Percentiles rank a stretch among this genome's conserved stretches.
Evolutionary conservation across 2,113 vertebrate genomes (phyloP).

Genomic region (Thalassoma bifasciatum): DNA sequence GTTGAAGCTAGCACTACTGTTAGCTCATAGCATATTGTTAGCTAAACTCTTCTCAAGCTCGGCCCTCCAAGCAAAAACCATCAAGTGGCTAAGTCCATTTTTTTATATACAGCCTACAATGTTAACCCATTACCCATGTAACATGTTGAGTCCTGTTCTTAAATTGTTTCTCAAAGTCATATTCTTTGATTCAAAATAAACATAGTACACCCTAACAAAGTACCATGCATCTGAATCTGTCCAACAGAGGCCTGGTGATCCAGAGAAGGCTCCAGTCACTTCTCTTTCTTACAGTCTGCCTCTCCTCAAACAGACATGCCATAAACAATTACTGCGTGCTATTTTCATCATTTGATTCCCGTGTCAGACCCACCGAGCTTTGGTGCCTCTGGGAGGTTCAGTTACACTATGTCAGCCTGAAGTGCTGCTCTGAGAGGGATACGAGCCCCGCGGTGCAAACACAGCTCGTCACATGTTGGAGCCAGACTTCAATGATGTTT

Average conservation of each 20-base stretch:
- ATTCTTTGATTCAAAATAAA: too few species aligned
- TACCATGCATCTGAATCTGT: conserved; percentile 6
- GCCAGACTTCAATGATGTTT: conserved; percentile 16
- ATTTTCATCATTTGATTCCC: conserved; percentile 19
- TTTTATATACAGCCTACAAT: neutral
- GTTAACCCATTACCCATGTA: neutral
- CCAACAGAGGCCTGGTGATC: neutral
- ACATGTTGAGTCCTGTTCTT: neutral
- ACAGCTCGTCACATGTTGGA: conserved; percentile 28
- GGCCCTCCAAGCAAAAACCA: neutral
- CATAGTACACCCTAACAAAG: conserved; percentile 18
- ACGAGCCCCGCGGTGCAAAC: conserved; percentile 28
- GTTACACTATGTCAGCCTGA: conserved; percentile 39
- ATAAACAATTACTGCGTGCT: conserved; percentile 40
- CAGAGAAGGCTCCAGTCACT: neutral
- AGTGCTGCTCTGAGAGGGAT: conserved; percentile 48
- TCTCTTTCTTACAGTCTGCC: neutral
- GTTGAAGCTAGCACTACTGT: too few species aligned
- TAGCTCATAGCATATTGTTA: too few species aligned
- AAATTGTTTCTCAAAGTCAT: too few species aligned
- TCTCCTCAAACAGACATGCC: neutral
- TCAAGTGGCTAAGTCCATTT: neutral
- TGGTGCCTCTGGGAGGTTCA: conserved; percentile 21
- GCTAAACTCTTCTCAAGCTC: neutral
- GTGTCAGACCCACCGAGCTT: conserved; percentile 10